Evolutionary conservation across 2,113 vertebrate species (phyloP).

Genomic region (Chaetodon auriga): DNA sequence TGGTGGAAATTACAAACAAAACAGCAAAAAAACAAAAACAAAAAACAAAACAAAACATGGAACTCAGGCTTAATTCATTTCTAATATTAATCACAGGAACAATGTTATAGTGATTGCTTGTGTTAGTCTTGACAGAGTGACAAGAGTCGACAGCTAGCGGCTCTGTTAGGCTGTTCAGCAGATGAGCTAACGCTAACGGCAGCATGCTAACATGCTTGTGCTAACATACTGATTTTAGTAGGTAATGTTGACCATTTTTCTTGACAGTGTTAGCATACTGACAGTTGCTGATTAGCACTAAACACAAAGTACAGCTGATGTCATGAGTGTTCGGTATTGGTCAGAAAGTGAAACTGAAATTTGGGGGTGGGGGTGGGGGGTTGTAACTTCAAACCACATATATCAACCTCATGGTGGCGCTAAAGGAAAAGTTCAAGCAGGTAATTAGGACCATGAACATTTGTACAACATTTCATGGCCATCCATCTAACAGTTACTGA

Average conservation of each 20-base stretch:
- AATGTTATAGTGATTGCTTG: neutral
- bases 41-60: neutral
- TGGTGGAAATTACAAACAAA: neutral
- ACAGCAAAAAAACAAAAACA: no score
- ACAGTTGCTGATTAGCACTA: neutral
- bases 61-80: neutral
- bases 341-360: neutral
- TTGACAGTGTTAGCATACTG: neutral
- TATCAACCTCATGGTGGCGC: neutral
- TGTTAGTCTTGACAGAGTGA: neutral
- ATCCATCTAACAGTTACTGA: neutral
- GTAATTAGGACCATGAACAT: neutral
- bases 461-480: neutral
- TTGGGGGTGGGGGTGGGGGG: no score
- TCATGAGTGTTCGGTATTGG: neutral
- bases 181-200: neutral
- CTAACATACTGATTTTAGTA: neutral
- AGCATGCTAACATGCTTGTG: neutral
- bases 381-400: neutral
- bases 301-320: neutral
- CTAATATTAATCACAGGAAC: neutral
- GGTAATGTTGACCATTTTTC: neutral
- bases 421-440: neutral
- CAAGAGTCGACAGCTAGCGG: neutral
- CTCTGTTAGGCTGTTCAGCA: neutral